Evolutionary conservation across 2,888 invertebrate genomes (phyloP), one percentile per base, ranked within the genome.

Genomic region (Herminia tarsipennalis): DNA sequence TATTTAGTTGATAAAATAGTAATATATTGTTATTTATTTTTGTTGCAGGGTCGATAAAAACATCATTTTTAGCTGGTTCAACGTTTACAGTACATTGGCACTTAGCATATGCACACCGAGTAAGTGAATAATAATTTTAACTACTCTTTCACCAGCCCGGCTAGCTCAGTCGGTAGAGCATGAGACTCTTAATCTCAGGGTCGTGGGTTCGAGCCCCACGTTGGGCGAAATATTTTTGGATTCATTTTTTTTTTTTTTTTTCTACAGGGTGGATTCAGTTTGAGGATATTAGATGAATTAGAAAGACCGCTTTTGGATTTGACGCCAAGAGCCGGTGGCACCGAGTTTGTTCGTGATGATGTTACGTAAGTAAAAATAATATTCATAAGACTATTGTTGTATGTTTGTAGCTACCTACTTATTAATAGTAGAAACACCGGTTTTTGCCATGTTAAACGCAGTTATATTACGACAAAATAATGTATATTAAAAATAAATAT

Each of bases 31-130:
- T 21, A 1, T 53, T 60, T 56, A 29, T 25, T 40, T 45, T 80
- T 74, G 61, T 87, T 88, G 18, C 93, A 97, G 97, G 97, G 63
- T 93, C 94, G 69, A 92, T 95, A 72, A 94, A 94, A 81, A 98
- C 98, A 21, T 94, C 96, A 13, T 92, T 98, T 70, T 81, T 96
- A 53, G 94, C 97, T 10, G 98, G 98, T 39, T 95, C 97, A 52
- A 93, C 93, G 54, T 95, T 98, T 74, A 98, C 96, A 85, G 95
- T 98, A 34, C 95, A 97, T 53, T 98, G 98, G 98, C 98, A 98
- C 86, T 93, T 98, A 70, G 97, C 98, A 6, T 98, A 98, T 88
- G 97, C 98, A 3, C 98, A 98, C 78, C 93, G 94, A 91, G 88
- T 88, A 83, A 87, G 86, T 78, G 0, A 60, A 56, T 20, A 0